phyloP scores from a whole-genome alignment of 2,888 invertebrate species.

The Endotricha flammealis region DNA sequence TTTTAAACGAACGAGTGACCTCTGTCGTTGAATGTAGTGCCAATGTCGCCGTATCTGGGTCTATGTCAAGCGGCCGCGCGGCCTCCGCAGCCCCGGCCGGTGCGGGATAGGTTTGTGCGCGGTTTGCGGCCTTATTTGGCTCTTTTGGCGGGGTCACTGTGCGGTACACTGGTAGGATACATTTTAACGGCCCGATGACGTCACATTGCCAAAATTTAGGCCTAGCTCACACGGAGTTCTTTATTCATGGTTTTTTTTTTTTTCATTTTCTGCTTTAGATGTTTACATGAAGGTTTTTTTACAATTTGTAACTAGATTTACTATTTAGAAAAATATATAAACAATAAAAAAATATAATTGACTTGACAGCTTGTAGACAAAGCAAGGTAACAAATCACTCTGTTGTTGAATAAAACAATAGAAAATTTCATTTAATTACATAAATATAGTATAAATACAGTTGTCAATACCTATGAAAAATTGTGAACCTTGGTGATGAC shows the following conservation, averaged over 20 bases:
- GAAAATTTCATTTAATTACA: too few relatives aligned
- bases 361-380: neutral
- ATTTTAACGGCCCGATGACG: neutral
- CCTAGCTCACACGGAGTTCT: too few relatives aligned
- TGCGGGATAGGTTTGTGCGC: slow-evolving; percentile 35
- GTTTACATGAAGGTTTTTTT: too few relatives aligned
- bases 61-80: slow-evolving; percentile 63
- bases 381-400: neutral
- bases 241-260: too few relatives aligned
- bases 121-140: slow-evolving; percentile 45
- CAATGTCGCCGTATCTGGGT: slow-evolving; percentile 74
- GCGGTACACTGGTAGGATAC: neutral
- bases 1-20: slow-evolving; percentile 71
- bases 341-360: too few relatives aligned
- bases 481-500: too few relatives aligned
- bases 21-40: slow-evolving; percentile 75
- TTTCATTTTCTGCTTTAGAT: too few relatives aligned
- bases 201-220: neutral
- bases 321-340: too few relatives aligned
- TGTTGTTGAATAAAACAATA: too few relatives aligned
- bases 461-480: too few relatives aligned
- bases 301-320: too few relatives aligned
- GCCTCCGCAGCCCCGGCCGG: slow-evolving; percentile 46
- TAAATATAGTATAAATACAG: too few relatives aligned
- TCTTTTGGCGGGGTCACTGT: slow-evolving; percentile 35